Conservation (phyloP, 2,113 vertebrate genomes). For the Microcebus jonahi region DNA sequence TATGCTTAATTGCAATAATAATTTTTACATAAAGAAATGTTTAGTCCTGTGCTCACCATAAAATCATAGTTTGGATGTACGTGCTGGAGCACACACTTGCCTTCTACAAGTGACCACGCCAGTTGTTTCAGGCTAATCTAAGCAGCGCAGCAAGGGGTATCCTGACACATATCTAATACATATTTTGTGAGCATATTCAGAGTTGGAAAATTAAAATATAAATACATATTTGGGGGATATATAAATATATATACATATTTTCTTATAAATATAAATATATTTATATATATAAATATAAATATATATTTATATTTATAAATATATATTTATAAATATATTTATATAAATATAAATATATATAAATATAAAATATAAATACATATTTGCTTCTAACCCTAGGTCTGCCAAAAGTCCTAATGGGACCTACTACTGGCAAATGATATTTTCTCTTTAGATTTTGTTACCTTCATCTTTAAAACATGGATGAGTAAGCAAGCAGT, state of each 20-base stretch:
- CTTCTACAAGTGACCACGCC: neutral
- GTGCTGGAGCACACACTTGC: neutral
- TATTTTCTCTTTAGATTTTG: neutral
- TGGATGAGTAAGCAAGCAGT: neutral
- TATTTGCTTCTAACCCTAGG: neutral
- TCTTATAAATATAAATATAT: neutral
- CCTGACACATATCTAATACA: neutral
- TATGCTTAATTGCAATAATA: neutral
- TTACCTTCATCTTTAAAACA: neutral
- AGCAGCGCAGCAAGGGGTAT: accelerated
- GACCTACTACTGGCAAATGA: neutral
- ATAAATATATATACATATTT: neutral
- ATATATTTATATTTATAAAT: neutral
- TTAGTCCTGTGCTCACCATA: neutral
- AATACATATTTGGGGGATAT: neutral
- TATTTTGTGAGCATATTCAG: neutral
- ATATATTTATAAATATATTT: neutral
- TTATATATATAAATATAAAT: no score
- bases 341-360: no score
- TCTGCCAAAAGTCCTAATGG: neutral
- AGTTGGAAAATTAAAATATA: neutral
- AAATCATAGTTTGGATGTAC: neutral
- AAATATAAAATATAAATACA: neutral
- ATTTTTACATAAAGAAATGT: neutral
- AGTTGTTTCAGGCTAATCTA: neutral